A percentile compares a stretch with the other conserved stretches of the same genome.
phyloP scores from a whole-genome alignment of 2,888 invertebrate genomes.

The Odontomyia ornata region DNA sequence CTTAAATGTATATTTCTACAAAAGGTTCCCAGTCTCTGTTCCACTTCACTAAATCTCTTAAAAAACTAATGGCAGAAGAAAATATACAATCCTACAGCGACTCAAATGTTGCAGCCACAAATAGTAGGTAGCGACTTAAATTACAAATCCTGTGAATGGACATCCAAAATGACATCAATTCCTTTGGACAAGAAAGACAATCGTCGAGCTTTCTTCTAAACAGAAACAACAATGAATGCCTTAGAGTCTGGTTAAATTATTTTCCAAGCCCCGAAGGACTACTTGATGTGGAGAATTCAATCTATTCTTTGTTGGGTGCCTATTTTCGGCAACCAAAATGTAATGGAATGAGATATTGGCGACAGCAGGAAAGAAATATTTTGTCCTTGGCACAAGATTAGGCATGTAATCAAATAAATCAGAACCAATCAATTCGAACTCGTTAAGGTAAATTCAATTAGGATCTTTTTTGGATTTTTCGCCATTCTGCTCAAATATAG shows the following conservation, averaged over 20 bases:
- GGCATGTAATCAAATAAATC: slow-evolving; percentile 34
- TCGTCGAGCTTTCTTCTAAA: too few relatives aligned
- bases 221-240: not conserved
- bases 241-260: slow-evolving; percentile 32
- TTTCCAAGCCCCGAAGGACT: slow-evolving; percentile 6
- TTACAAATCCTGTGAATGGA: not conserved
- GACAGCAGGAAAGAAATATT: not conserved
- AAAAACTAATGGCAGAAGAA: too few relatives aligned
- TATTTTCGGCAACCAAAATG: not conserved
- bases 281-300: slow-evolving; percentile 15
- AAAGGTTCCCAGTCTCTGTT: too few relatives aligned
- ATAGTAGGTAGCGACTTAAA: not conserved
- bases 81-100: not conserved
- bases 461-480: not conserved
- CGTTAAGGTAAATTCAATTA: slow-evolving; percentile 36
- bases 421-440: slow-evolving; percentile 33
- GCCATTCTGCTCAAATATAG: not conserved
- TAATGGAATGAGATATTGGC: not conserved
- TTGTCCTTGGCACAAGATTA: slow-evolving; percentile 2
- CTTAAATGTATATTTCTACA: too few relatives aligned
- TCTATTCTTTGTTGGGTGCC: not conserved
- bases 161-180: not conserved
- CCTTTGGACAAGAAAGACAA: not conserved
- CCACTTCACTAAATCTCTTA: too few relatives aligned
- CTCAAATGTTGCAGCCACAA: not conserved